A percentile compares a stretch with the other conserved stretches of the same genome.
Conservation (phyloP, 1,140 invertebrate genomes). For the Hormaphis cornu region DNA sequence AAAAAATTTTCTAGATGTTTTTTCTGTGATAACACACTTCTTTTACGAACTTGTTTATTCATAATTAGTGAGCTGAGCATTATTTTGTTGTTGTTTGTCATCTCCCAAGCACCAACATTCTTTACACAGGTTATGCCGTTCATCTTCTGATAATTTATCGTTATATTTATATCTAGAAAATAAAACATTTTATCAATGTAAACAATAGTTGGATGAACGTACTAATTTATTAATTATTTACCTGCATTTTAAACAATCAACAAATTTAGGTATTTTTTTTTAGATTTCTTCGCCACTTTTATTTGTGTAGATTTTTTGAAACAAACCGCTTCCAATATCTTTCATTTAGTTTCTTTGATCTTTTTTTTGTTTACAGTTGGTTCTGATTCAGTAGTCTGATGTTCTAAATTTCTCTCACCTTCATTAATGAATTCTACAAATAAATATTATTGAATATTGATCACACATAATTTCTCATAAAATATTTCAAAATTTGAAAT, state of each 20-base stretch:
- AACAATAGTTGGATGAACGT: neutral
- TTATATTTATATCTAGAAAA: neutral
- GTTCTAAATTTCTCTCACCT: neutral
- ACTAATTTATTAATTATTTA: neutral
- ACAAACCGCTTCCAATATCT: neutral
- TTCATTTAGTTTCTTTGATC: neutral
- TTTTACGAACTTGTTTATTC: neutral
- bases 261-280: neutral
- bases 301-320: neutral
- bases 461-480: neutral
- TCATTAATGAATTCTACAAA: neutral
- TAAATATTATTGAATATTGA: neutral
- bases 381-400: neutral
- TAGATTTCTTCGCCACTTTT: neutral
- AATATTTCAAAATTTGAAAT: neutral
- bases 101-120: neutral
- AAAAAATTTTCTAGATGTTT: slow-evolving; percentile 3
- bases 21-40: neutral
- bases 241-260: slow-evolving; percentile 13
- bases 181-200: neutral
- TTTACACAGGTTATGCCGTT: neutral
- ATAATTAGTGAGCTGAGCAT: slow-evolving; percentile 3
- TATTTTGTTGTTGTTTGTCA: neutral
- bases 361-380: neutral
- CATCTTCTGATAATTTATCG: neutral